phyloP scores from a whole-genome alignment of 1,140 invertebrate genomes.

The Trichonephila inaurata region DNA sequence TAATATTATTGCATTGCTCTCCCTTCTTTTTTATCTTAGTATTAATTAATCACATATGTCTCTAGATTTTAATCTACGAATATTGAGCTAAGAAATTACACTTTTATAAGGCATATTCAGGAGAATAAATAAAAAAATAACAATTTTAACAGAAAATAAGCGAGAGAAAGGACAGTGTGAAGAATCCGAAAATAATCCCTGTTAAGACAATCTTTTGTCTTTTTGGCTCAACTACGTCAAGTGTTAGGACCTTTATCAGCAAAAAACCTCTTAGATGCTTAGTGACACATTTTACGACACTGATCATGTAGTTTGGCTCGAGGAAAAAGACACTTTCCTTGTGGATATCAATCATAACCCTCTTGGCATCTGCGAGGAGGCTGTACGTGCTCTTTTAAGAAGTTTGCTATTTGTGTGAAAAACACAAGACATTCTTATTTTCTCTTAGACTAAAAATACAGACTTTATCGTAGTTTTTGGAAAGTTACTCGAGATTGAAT shows the following conservation, averaged over 20 bases:
- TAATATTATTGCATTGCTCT: too few relatives aligned
- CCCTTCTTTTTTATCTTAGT: too few relatives aligned
- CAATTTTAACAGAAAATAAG: too few relatives aligned
- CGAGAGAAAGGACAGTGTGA: not conserved
- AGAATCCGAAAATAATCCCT: not conserved
- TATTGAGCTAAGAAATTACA: too few relatives aligned
- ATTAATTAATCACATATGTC: too few relatives aligned
- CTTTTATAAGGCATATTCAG: too few relatives aligned
- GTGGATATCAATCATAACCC: slow-evolving; percentile 12
- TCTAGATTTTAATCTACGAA: too few relatives aligned
- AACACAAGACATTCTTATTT: not conserved
- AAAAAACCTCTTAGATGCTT: not conserved
- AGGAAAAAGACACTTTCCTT: not conserved
- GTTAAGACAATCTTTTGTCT: not conserved
- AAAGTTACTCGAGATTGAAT: not conserved
- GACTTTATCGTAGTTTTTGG: not conserved
- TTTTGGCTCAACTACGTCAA: not conserved
- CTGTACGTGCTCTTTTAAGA: not conserved
- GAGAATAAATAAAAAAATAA: too few relatives aligned
- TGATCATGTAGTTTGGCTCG: slow-evolving; percentile 14
- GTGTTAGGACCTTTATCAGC: not conserved
- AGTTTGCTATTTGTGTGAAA: not conserved
- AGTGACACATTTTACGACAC: slow-evolving; percentile 21
- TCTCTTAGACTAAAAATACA: not conserved
- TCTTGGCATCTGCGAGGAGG: not conserved